phyloP scores from a whole-genome alignment of 2,797 vertebrate species.

The Hemitrygon akajei region DNA sequence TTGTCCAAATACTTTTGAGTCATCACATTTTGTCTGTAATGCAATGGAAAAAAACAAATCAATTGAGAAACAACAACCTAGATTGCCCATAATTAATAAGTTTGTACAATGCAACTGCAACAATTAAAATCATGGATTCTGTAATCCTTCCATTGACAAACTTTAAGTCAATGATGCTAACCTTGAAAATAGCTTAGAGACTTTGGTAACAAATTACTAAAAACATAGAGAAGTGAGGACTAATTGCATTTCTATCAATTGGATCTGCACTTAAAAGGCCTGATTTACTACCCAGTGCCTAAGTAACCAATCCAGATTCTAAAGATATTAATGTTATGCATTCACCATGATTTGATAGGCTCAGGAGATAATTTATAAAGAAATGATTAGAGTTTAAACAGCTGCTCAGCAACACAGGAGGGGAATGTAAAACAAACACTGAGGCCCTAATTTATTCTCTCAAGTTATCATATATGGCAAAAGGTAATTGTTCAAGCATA shows the following conservation, averaged over 20 bases:
- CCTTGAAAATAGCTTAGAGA: background rate
- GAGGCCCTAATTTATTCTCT: background rate
- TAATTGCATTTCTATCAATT: background rate
- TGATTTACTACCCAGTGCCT: background rate
- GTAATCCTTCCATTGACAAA: background rate
- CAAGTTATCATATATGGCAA: background rate
- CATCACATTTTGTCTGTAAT: background rate
- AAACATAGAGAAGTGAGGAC: background rate
- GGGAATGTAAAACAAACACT: background rate
- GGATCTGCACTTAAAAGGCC: background rate
- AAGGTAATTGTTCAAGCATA: background rate
- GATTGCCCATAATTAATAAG: background rate
- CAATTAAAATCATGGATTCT: background rate
- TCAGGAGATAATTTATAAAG: background rate
- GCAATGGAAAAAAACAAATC: background rate
- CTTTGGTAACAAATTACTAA: background rate
- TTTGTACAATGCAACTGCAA: background rate
- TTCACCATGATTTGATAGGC: background rate
- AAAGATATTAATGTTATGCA: background rate
- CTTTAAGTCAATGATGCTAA: background rate
- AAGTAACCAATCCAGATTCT: background rate
- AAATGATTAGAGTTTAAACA: background rate
- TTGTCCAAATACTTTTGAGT: background rate
- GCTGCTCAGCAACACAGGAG: background rate
- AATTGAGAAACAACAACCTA: background rate